Evolutionary conservation across 2,113 vertebrate species (phyloP).

Genomic region (Antechinus flavipes): DNA sequence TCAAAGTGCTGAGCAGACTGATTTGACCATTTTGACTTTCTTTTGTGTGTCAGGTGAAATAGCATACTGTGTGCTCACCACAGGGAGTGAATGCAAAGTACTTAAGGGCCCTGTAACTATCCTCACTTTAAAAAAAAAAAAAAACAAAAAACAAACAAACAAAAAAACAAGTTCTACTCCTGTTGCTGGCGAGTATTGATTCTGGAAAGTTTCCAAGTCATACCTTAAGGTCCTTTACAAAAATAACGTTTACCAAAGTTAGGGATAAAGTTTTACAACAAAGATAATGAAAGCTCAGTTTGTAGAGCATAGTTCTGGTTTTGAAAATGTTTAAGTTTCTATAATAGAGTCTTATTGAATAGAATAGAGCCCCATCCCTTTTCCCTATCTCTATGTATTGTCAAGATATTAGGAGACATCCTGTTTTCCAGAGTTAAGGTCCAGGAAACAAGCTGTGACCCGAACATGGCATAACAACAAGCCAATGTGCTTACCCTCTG

Average conservation of each 20-base stretch:
- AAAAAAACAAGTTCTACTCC: not conserved
- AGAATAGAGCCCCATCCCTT: not conserved
- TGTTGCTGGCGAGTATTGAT: slow-evolving; percentile 10
- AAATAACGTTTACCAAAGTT: slow-evolving; percentile 28
- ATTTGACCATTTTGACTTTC: slow-evolving; percentile 50
- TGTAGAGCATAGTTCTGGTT: slow-evolving; percentile 37
- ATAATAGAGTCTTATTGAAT: slow-evolving; percentile 29
- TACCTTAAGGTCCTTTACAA: not conserved
- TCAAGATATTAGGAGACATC: too few relatives aligned
- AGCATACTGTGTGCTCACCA: not conserved
- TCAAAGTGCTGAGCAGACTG: not conserved
- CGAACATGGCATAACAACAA: too few relatives aligned
- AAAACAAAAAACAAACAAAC: not conserved
- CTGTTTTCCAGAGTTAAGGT: too few relatives aligned
- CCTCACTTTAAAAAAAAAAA: rapidly evolving
- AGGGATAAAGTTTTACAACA: slow-evolving; percentile 12
- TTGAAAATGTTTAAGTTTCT: slow-evolving; percentile 30
- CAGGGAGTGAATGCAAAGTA: slow-evolving; percentile 6
- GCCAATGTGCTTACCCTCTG: too few relatives aligned
- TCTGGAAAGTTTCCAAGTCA: not conserved
- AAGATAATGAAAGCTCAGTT: slow-evolving; percentile 47
- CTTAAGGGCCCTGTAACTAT: not conserved
- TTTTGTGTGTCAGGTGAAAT: not conserved
- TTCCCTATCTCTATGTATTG: too few relatives aligned
- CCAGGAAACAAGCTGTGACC: too few relatives aligned